Evolutionary conservation across 2,113 vertebrate species (phyloP).

Genomic region (Podiceps cristatus): DNA sequence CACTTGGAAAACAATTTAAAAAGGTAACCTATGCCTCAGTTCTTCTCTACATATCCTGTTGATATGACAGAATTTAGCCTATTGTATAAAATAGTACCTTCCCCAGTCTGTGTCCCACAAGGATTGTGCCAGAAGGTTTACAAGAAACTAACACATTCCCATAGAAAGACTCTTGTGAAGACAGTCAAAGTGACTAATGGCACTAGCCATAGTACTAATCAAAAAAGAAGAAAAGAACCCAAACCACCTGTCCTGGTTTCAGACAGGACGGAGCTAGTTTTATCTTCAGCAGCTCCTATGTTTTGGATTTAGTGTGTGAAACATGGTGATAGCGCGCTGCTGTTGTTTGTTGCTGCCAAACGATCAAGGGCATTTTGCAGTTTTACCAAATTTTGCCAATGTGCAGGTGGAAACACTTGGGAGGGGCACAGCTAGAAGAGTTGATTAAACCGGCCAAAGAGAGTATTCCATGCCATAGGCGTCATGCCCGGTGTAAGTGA

Average conservation of each 20-base stretch:
- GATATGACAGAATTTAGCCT: neutral
- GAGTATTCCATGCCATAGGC: no score
- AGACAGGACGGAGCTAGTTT: no score
- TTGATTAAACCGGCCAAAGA: no score
- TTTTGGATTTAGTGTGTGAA: no score
- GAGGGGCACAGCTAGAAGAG: no score
- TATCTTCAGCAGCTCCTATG: no score
- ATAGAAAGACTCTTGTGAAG: neutral
- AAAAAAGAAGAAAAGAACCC: rapidly evolving
- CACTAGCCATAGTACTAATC: neutral
- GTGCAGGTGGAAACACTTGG: no score
- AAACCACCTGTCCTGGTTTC: neutral
- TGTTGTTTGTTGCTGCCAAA: no score
- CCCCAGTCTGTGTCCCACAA: neutral
- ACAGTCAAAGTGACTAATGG: neutral
- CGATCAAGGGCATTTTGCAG: no score
- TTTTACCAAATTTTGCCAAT: no score
- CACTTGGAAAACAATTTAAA: neutral
- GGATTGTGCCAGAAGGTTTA: neutral
- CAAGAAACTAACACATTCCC: neutral
- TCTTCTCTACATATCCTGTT: neutral
- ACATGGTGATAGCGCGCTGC: no score
- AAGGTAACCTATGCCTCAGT: neutral
- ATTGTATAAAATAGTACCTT: neutral
- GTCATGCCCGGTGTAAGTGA: no score